phyloP scores from a whole-genome alignment of 2,888 invertebrate species.

The Eupithecia subumbrata region DNA sequence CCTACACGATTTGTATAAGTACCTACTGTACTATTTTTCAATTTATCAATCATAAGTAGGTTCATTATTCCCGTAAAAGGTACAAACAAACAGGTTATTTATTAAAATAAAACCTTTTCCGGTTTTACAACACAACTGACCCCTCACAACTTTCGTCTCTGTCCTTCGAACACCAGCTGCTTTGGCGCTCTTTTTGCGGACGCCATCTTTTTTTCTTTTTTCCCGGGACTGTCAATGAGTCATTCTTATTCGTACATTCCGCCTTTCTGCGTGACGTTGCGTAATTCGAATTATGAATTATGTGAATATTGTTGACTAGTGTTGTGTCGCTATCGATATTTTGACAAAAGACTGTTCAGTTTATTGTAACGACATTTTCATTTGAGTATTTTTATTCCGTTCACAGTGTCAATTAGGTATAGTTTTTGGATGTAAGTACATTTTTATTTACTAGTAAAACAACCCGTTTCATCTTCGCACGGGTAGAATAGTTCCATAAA shows the following conservation, averaged over 20 bases:
- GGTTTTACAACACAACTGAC: conserved; percentile 27
- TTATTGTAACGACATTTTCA: neutral
- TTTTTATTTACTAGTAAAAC: too few relatives aligned
- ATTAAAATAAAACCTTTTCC: neutral
- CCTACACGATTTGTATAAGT: too few relatives aligned
- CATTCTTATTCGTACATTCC: conserved; percentile 25
- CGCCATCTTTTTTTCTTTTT: conserved; percentile 34
- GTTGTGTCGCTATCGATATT: conserved; percentile 7
- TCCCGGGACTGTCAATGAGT: conserved; percentile 30
- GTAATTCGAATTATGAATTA: conserved; percentile 26
- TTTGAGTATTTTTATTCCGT: neutral
- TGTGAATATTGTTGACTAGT: conserved; percentile 5
- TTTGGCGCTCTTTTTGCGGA: conserved; percentile 41
- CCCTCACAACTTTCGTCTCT: conserved; percentile 42
- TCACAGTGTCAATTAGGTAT: neutral
- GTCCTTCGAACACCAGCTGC: conserved; percentile 45
- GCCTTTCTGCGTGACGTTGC: conserved; percentile 42
- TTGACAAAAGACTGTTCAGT: neutral
- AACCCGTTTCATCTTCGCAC: too few relatives aligned
- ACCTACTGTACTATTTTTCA: too few relatives aligned
- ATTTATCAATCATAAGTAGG: too few relatives aligned
- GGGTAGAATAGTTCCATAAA: too few relatives aligned
- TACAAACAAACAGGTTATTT: too few relatives aligned
- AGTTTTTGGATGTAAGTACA: neutral
- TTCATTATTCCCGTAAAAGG: too few relatives aligned